phyloP scores from a whole-genome alignment of 2,797 vertebrate species.

The Sebastes hopkinsi region DNA sequence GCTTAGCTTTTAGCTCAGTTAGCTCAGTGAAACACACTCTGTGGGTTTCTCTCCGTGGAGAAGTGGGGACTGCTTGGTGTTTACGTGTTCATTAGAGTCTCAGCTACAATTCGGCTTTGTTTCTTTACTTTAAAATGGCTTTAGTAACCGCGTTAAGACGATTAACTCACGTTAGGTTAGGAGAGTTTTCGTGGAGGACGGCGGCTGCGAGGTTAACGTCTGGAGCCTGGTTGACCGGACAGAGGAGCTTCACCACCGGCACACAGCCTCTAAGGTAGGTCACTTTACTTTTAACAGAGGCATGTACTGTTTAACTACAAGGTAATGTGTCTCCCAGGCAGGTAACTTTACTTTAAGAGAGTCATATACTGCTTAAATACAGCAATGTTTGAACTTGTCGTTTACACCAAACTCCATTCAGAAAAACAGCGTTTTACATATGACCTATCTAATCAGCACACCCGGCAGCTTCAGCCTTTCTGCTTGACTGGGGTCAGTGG shows the following conservation, averaged over 20 bases:
- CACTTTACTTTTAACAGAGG: no score
- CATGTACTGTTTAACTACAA: no score
- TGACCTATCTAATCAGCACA: neutral
- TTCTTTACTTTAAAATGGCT: constrained; percentile 51
- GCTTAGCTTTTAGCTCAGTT: neutral
- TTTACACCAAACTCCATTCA: neutral
- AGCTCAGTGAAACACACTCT: neutral
- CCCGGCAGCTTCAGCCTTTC: no score
- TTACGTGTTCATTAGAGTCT: no score
- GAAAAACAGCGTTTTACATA: neutral
- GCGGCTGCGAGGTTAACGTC: neutral
- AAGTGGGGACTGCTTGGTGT: neutral
- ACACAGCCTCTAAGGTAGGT: constrained; percentile 36
- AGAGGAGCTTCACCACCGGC: constrained; percentile 44
- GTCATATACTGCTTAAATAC: no score
- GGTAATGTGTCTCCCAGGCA: no score
- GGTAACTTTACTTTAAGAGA: no score
- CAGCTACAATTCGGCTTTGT: no score
- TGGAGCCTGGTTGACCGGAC: neutral
- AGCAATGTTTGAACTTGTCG: no score
- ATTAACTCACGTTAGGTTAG: constrained; percentile 30
- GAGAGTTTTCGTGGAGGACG: constrained; percentile 23
- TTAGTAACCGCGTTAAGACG: constrained; percentile 50
- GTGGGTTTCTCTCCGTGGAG: neutral
- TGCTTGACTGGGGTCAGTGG: no score